These are phyloP conservation scores for Laothoe populi DNA, from an alignment of 2,888 invertebrate genomes.

Conservation along the genomic window DNA sequence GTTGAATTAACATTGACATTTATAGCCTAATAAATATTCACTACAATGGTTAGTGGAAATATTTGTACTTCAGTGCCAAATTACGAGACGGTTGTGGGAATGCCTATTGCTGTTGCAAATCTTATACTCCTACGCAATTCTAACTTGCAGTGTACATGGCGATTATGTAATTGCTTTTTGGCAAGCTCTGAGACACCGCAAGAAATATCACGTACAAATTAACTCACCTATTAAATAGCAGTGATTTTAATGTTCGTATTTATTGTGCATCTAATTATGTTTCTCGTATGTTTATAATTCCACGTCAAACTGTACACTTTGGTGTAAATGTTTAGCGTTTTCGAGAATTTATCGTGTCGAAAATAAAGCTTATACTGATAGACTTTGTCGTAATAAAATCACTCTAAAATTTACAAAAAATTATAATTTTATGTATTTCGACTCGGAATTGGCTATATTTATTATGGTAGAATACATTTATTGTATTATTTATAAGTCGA, in stretches of 20 bases:
- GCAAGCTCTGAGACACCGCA: slow-evolving; percentile 33
- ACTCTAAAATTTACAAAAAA: not conserved
- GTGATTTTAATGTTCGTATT: slow-evolving; percentile 26
- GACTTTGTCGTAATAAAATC: slow-evolving; percentile 8
- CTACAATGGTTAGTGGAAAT: slow-evolving; percentile 21
- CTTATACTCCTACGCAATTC: slow-evolving; percentile 36
- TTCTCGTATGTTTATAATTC: slow-evolving; percentile 18
- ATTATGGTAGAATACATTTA: too few relatives aligned
- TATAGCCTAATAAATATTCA: slow-evolving; percentile 24
- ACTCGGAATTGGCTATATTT: not conserved
- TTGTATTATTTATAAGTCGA: too few relatives aligned
- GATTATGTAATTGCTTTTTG: slow-evolving; percentile 38
- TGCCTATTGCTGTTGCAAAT: slow-evolving; percentile 47
- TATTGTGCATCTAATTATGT: slow-evolving; percentile 30
- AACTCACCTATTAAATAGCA: slow-evolving; percentile 12
- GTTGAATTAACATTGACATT: slow-evolving; percentile 29
- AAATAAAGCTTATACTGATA: not conserved
- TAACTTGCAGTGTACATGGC: slow-evolving; percentile 36
- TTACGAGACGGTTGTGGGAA: slow-evolving; percentile 48
- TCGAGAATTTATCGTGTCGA: not conserved
- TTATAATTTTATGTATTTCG: not conserved
- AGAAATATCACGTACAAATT: slow-evolving; percentile 22
- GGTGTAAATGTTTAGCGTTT: slow-evolving; percentile 1
- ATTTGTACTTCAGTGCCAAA: slow-evolving; percentile 31
- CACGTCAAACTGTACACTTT: slow-evolving; percentile 10